These are phyloP conservation scores for Lasiommata megera DNA, from an alignment of 2,888 invertebrate species.

Conservation along the genomic window DNA sequence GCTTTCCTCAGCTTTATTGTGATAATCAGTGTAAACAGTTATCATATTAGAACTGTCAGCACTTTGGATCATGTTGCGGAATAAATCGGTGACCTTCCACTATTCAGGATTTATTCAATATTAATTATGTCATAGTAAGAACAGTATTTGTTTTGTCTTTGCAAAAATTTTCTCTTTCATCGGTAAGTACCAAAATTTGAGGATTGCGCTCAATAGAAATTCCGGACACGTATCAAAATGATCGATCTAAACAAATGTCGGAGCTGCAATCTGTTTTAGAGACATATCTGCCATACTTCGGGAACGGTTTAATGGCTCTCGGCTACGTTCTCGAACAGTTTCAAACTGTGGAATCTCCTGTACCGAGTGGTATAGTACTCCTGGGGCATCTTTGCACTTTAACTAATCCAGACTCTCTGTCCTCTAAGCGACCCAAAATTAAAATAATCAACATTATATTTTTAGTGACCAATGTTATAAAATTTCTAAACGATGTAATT, in stretches of 20 bases:
- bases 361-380: slow-evolving; percentile 61
- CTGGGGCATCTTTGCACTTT: slow-evolving; percentile 60
- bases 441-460: slow-evolving; percentile 55
- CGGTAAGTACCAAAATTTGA: slow-evolving; percentile 47
- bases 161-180: slow-evolving; percentile 46
- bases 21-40: slow-evolving; percentile 23
- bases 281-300: slow-evolving; percentile 54
- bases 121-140: slow-evolving; percentile 5
- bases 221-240: slow-evolving; percentile 13
- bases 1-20: slow-evolving; percentile 42
- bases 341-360: slow-evolving; percentile 48
- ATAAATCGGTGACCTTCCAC: slow-evolving; percentile 19
- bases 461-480: slow-evolving; percentile 52
- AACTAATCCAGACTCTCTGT: slow-evolving; percentile 48
- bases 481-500: slow-evolving; percentile 56
- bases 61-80: slow-evolving; percentile 43
- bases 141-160: slow-evolving; percentile 42
- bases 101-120: background rate
- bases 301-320: slow-evolving; percentile 59
- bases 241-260: slow-evolving; percentile 41
- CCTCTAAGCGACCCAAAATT: slow-evolving; percentile 44
- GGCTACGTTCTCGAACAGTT: slow-evolving; percentile 66
- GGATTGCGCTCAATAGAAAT: slow-evolving; percentile 11
- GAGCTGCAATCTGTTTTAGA: slow-evolving; percentile 38
- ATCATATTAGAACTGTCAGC: slow-evolving; percentile 37